These are phyloP conservation scores for Temnothorax nylanderi DNA, from an alignment of 1,140 invertebrate species.

Conservation along the genomic window DNA sequence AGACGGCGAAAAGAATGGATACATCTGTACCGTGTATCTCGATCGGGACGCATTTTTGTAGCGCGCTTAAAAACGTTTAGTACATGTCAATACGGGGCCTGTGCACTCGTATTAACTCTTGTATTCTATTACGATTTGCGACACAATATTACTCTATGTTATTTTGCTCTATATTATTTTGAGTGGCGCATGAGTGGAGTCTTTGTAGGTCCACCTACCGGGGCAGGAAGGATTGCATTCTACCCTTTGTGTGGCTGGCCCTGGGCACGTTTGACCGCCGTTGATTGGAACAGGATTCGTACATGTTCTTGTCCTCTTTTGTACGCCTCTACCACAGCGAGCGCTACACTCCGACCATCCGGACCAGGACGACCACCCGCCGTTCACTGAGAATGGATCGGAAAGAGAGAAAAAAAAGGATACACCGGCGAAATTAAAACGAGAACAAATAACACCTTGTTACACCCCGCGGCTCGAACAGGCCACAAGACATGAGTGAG, in stretches of 20 bases:
- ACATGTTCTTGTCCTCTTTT: constrained; percentile 94
- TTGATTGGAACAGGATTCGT: constrained; percentile 95
- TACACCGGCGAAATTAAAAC: constrained; percentile 53
- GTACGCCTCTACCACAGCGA: constrained; percentile 89
- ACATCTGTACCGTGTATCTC: constrained; percentile 39
- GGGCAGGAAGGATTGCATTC: constrained; percentile 94
- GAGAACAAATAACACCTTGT: constrained; percentile 56
- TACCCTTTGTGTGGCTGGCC: constrained; percentile 91
- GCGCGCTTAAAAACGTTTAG: constrained; percentile 3
- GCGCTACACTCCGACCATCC: constrained; percentile 93
- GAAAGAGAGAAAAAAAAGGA: constrained; percentile 22
- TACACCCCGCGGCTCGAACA: constrained; percentile 45
- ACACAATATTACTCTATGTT: not conserved
- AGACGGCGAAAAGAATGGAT: constrained; percentile 9
- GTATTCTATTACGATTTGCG: constrained; percentile 1
- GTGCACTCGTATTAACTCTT: not conserved
- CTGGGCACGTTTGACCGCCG: constrained; percentile 93
- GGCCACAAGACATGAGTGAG: not conserved
- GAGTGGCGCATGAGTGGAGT: constrained; percentile 15
- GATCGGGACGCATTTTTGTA: not conserved
- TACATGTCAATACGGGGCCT: not conserved
- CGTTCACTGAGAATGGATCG: constrained; percentile 86
- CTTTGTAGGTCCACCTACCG: constrained; percentile 87
- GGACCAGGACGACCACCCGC: constrained; percentile 97
- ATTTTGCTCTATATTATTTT: constrained; percentile 19